Evolutionary conservation across 1,140 invertebrate species (phyloP), one percentile per base, ranked within the genome.

Genomic region (Drosophila equinoxialis): DNA sequence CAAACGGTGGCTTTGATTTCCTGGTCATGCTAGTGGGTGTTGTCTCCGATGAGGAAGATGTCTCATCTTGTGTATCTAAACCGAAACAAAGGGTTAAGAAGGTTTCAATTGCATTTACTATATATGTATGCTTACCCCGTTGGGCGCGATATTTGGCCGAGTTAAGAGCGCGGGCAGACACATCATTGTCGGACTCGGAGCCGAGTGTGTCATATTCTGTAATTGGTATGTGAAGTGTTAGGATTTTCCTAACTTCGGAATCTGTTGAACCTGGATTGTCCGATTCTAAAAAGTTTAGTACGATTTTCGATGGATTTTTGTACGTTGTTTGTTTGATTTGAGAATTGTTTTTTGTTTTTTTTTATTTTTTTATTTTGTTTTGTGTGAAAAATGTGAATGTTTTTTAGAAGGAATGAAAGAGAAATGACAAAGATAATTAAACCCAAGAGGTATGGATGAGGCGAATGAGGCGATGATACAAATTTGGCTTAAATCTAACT

Each of bases 161-260:
- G 93, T 94, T 93, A 35, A 94, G 90, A 80, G 94, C 94, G 68
- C 93, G 86, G 63, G 93, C 92, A 75, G 93, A 93, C 78, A 93
- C 93, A 92, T 95, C 95, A 83, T 94, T 95, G 92, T 96, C 95
- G 55, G 95, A 96, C 92, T 96, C 95, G 83, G 94, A 95, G 65
- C 94, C 95, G 73, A 95, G 94, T 68, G 95, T 96, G 92, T 96
- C 96, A 93, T 96, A 96, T 93, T 96, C 96, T 94, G 96, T 96
- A 95, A 96, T 96, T 93, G 96, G 96, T 94, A 96, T 95, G 94
- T 96, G 96, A 92, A 96, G 95, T 87, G 95, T 96, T 95, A 96
- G 92, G 94, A 96, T 96, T 94, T 96, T 96, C 95, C 96, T 96
- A 93, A 96, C 96, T 93, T 96, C 96, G 91, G 96, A 96, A 94